Evolutionary conservation across 2,797 vertebrate genomes (phyloP), one percentile per base, ranked within the genome.

Genomic region (Garrulus glandarius): DNA sequence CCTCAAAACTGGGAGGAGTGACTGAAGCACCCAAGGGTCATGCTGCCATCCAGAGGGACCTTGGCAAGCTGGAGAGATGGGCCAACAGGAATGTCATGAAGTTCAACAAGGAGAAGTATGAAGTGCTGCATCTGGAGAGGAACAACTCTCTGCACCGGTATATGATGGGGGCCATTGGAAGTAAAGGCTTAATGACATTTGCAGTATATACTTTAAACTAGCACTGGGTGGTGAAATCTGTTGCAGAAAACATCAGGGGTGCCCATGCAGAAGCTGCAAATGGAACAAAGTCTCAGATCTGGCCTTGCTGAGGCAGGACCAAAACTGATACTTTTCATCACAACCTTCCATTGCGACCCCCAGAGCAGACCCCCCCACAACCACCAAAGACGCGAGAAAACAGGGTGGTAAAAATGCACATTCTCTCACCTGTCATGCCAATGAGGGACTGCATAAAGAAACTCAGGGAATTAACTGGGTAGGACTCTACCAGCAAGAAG

Each of bases 1-100:
- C 27, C 44, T 64, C n/a, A 57, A 46, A 52, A 70, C 14, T 34
- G 20, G 24, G 37, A 83, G 15, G 21, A 75, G 19, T 76, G 70
- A 37, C 16, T 56, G n/a, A 64, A 70, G 32, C n/a, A 71, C 10
- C 18, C 0, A 0, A 60, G 18, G 12, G 18, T 36, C 0, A 0
- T 55, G 41, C 70, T 82, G 32, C 41, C 57, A 46, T 64, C 24
- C 65, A 64, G 50, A 52, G n/a, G 13, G 13, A 84, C n/a, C 9
- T 15, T 46, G 44, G 46, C 15, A 52, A 77, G 65, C 15, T 32
- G 21, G 15, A 84, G 37, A 64, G 39, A 43, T 19, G 17, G 29
- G 10, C 37, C 37, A 77, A 50, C 15, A 83, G 24, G 15, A 50
- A 57, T 26, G 17, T 56, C 11, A 44, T 39, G 50, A 32, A 50